Evolutionary conservation across 2,113 vertebrate genomes (phyloP), one percentile per base, ranked within the genome.

Genomic region (Limanda limanda): DNA sequence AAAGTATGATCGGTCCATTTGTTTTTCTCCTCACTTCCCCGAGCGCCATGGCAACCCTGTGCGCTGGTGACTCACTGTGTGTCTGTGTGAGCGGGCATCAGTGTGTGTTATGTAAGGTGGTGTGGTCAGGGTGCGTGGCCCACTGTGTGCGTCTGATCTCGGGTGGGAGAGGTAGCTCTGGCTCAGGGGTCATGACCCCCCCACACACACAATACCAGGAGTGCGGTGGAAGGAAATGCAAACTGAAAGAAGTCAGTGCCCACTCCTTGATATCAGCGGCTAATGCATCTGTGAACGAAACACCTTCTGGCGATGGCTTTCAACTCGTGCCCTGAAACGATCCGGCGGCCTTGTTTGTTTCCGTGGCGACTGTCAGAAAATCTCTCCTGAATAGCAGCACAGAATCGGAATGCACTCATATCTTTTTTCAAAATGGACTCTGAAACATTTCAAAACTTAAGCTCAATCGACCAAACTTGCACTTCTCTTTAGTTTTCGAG

Each of bases 181-280:
- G 63, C 76, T 83, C 76, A 73, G 73, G 14, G 85, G 81, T 84
- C 80, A 42, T 75, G 83, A 90, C 84, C 85, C 79, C 63, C 78
- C 74, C 83, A 48, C 47, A 51, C 47, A 51, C 47, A 51, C 20
- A 17, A 18, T 51, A 5, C 15, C 15, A 31, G 27, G 67, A 42
- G 40, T 63, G 65, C 37, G 4, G 54, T 78, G 79, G 85, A 74
- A 69, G 71, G 68, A 84, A 74, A 75, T 71, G 57, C 63, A 62
- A 74, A 27, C 68, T 60, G 76, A 80, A 76, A 69, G 58, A 71
- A 81, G 63, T 79, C 86, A 82, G 78, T 61, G 68, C 25, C 62
- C 80, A 47, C 71, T 66, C 71, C 83, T 77, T 74, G 59, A 78
- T 77, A 80, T 61, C 83, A 24, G 63, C 62, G 2, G 40, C 74